Conservation (phyloP, 2,888 invertebrate genomes). For the Halictus ligatus region DNA sequence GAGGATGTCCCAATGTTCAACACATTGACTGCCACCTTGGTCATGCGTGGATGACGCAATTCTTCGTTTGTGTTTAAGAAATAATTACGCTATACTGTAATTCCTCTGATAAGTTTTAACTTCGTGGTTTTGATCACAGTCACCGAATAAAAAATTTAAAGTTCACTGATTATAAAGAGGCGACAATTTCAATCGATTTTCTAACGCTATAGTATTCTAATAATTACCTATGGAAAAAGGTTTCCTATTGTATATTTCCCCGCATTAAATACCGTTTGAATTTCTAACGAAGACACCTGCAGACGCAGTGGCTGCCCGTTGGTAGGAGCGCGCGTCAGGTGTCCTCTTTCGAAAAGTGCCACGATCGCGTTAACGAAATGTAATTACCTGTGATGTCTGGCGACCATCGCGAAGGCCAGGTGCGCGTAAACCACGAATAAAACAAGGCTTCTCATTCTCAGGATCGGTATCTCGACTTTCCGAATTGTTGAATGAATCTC, state of each 20-base stretch:
- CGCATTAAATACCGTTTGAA: not conserved
- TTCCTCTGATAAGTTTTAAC: not conserved
- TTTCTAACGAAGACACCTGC: not conserved
- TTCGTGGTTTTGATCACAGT: not conserved
- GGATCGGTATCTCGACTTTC: not conserved
- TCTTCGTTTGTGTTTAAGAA: too few relatives aligned
- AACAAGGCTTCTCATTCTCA: constrained; percentile 61
- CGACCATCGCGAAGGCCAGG: constrained; percentile 52
- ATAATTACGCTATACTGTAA: too few relatives aligned
- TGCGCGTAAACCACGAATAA: constrained; percentile 63
- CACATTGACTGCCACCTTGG: too few relatives aligned
- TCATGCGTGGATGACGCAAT: too few relatives aligned
- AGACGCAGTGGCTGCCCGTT: not conserved
- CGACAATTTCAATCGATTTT: not conserved
- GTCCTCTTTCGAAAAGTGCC: not conserved
- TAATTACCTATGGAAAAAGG: not conserved
- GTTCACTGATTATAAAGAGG: not conserved
- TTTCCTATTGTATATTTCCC: not conserved
- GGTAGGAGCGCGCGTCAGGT: not conserved
- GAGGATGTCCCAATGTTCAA: too few relatives aligned
- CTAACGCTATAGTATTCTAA: not conserved
- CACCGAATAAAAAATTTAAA: too few relatives aligned
- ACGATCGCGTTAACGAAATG: not conserved
- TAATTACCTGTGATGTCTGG: constrained; percentile 76
- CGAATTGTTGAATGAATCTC: not conserved